Base-by-base conservation (phyloP, 2,113 vertebrate species). In the Megaceryle torquata region DNA sequence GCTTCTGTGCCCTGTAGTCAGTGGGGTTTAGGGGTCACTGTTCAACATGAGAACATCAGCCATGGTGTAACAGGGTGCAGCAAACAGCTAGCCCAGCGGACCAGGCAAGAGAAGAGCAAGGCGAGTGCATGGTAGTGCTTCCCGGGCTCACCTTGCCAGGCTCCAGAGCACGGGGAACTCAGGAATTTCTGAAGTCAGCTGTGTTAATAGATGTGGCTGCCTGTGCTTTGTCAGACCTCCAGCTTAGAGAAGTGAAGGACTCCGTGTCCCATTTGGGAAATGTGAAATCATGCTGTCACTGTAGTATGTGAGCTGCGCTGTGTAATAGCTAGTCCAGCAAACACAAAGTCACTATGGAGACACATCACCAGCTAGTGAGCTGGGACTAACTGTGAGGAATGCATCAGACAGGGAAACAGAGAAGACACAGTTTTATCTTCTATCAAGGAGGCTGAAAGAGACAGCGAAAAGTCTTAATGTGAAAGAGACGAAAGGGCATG, bases 221-320 rank as follows among this genome's bases (percentile, higher is more conserved):
- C 94, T 97, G 92, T 2, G 2, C 76, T 93, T 93, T 83, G 68
- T 93, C 86, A 96, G 25, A 70, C 69, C 29, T 16, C 9, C 4
- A 5, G 44, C 65, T 85, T 69, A 41, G 57, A 80, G 54, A 63
- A 26, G 44, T n/a, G 54, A 63, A 41, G 31, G 50, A 82, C 82
- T 93, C 79, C 82, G 35, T 79, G 35, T 82, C 94, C 88, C 94
- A 13, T 80, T 91, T 90, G 91, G 82, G 88, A 94, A 81, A 91
- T 59, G 54, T 72, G 70, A 69, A 91, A 39, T 21, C 76, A 35
- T 71, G 13, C 39, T 48, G 24, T 51, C 56, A 39, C 43, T 69
- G 51, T 44, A 57, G 76, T 60, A 33, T 11, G 46, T 51, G 21
- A 74, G 82, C 54, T 80, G 24, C 79, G 43, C 82, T 37, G 22